These are phyloP conservation scores for Cerastis rubricosa DNA, from an alignment of 2,888 invertebrate species.

Conservation along the genomic window DNA sequence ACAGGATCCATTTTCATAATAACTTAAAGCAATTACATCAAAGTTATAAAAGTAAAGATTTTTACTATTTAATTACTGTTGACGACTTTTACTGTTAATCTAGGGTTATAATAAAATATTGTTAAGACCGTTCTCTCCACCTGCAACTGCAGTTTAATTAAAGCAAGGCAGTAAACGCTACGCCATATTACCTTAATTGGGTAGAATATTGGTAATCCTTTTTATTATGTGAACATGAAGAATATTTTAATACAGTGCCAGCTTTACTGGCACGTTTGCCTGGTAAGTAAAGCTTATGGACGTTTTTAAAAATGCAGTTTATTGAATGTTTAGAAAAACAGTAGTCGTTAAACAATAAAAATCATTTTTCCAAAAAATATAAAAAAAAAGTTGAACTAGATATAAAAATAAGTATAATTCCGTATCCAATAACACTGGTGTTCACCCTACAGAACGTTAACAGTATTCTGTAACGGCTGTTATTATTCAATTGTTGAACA, in stretches of 20 bases:
- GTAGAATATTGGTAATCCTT: slow-evolving; percentile 35
- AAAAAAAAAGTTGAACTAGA: too few relatives aligned
- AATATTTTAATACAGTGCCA: slow-evolving; percentile 17
- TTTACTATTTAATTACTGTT: slow-evolving; percentile 33
- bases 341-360: background rate
- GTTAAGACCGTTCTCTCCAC: background rate
- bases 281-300: background rate
- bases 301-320: background rate
- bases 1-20: background rate
- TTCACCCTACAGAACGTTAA: slow-evolving; percentile 43
- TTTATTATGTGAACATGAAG: slow-evolving; percentile 35
- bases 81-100: slow-evolving; percentile 20
- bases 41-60: slow-evolving; percentile 25
- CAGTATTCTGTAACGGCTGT: slow-evolving; percentile 46
- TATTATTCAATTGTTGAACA: slow-evolving; percentile 63
- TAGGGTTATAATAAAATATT: slow-evolving; percentile 32
- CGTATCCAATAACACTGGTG: slow-evolving; percentile 15
- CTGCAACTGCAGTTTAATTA: slow-evolving; percentile 50
- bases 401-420: background rate
- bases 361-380: too few relatives aligned
- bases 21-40: slow-evolving; percentile 16
- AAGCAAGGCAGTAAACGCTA: slow-evolving; percentile 47
- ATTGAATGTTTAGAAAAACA: too few relatives aligned
- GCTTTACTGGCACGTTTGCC: background rate
- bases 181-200: slow-evolving; percentile 48